These are phyloP conservation scores for Drosophila leontia DNA, from an alignment of 1,140 invertebrate genomes.

Conservation along the genomic window DNA sequence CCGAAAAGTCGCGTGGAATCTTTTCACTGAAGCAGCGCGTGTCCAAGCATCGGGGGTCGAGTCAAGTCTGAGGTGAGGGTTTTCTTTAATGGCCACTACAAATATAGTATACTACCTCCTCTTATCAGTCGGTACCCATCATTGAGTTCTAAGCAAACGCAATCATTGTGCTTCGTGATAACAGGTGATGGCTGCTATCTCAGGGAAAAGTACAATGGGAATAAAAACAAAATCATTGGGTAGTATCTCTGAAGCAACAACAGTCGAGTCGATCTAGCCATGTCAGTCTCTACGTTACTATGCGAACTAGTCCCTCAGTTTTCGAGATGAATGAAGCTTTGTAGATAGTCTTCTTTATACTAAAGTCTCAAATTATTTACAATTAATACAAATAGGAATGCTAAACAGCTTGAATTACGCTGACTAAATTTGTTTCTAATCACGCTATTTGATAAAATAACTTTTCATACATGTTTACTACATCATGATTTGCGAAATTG, in stretches of 20 bases:
- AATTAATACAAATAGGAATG: background rate
- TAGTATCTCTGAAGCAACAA: background rate
- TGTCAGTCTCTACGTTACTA: too few relatives aligned
- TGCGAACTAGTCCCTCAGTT: background rate
- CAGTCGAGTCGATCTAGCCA: background rate
- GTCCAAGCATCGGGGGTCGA: slow-evolving; percentile 8
- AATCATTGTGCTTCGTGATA: slow-evolving; percentile 25
- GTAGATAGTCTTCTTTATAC: background rate
- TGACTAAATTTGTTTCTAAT: background rate
- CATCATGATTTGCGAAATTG: slow-evolving; percentile 2
- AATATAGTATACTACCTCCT: background rate
- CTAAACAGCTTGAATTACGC: background rate
- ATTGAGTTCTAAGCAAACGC: slow-evolving; percentile 23
- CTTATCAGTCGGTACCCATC: slow-evolving; percentile 16
- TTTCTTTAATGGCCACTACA: background rate
- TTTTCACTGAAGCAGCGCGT: slow-evolving; percentile 50
- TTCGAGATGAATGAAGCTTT: background rate
- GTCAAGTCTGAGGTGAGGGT: slow-evolving; percentile 18
- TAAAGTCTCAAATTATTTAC: background rate
- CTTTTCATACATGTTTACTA: background rate
- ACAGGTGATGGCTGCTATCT: slow-evolving; percentile 6
- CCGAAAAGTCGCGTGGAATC: slow-evolving; percentile 40
- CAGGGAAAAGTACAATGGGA: background rate
- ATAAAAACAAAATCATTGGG: too few relatives aligned
- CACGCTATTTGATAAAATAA: slow-evolving; percentile 1